A percentile compares a stretch with the other conserved stretches of the same genome.
phyloP scores from a whole-genome alignment of 2,113 vertebrate species.

The Tapirus terrestris region DNA sequence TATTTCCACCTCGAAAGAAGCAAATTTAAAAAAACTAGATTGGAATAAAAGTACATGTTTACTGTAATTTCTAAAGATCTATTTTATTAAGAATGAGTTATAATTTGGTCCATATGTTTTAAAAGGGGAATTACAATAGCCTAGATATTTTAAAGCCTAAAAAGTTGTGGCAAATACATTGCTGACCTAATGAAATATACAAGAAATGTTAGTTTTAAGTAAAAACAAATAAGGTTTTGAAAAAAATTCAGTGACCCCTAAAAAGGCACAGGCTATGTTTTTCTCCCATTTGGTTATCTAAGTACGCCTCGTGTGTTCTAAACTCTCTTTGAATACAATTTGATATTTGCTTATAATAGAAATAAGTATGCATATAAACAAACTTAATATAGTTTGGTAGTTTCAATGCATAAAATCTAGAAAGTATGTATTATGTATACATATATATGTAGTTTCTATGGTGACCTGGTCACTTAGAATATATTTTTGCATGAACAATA shows the following conservation, averaged over 20 bases:
- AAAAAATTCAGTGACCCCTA: not conserved
- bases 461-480: conserved; percentile 57
- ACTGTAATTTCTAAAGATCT: not conserved
- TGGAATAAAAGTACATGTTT: not conserved
- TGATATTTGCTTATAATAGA: conserved; percentile 31
- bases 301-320: not conserved
- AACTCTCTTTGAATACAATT: conserved; percentile 48
- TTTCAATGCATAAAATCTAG: conserved; percentile 52
- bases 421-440: conserved; percentile 61
- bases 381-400: conserved; percentile 58
- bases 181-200: not conserved
- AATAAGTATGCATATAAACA: conserved; percentile 60
- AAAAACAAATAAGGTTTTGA: not conserved
- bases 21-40: not conserved
- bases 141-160: not conserved
- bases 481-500: conserved; percentile 57
- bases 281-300: not conserved
- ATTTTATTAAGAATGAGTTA: not conserved
- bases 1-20: not conserved
- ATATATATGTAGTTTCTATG: conserved; percentile 58
- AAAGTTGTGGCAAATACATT: not conserved
- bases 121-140: not conserved
- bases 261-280: not conserved
- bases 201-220: conserved; percentile 29
- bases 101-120: not conserved